phyloP scores from a whole-genome alignment of 2,888 invertebrate species.

The Phengaris alcon region DNA sequence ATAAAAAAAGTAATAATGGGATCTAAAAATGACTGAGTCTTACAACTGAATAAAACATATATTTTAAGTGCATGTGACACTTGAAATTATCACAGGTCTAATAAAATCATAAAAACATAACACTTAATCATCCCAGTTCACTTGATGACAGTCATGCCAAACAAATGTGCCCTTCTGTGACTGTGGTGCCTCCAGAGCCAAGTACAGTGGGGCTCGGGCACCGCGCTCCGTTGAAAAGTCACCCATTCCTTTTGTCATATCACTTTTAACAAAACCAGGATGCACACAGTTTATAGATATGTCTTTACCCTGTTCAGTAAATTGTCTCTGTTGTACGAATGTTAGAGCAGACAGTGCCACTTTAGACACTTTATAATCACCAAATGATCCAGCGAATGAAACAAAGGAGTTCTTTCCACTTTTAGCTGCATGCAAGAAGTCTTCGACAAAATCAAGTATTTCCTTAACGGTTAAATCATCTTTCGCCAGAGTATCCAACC shows the following conservation, averaged over 20 bases:
- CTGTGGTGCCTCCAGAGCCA: slow-evolving; percentile 70
- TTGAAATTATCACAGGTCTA: slow-evolving; percentile 66
- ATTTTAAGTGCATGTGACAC: slow-evolving; percentile 75
- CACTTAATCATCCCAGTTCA: slow-evolving; percentile 74
- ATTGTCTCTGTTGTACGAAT: slow-evolving; percentile 70
- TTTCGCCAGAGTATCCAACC: slow-evolving; percentile 66
- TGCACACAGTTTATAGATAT: slow-evolving; percentile 73
- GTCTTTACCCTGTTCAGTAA: slow-evolving; percentile 71
- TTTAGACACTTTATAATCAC: slow-evolving; percentile 75
- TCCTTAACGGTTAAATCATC: slow-evolving; percentile 73
- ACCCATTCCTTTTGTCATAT: slow-evolving; percentile 75
- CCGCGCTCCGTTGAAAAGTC: slow-evolving; percentile 70
- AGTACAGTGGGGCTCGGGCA: slow-evolving; percentile 64
- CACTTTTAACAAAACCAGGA: slow-evolving; percentile 74
- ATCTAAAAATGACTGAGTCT: neutral
- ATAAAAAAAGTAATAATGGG: neutral
- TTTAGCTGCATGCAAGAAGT: slow-evolving; percentile 77
- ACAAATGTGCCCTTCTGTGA: slow-evolving; percentile 69
- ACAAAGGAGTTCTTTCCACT: slow-evolving; percentile 66
- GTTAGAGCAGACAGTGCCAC: slow-evolving; percentile 72
- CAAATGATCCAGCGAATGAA: slow-evolving; percentile 69
- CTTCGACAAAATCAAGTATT: slow-evolving; percentile 75
- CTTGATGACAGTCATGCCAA: slow-evolving; percentile 74
- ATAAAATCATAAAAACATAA: slow-evolving; percentile 56
- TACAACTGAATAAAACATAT: slow-evolving; percentile 55